Conservation (phyloP, 1,140 invertebrate species). For the Cydia pomonella region DNA sequence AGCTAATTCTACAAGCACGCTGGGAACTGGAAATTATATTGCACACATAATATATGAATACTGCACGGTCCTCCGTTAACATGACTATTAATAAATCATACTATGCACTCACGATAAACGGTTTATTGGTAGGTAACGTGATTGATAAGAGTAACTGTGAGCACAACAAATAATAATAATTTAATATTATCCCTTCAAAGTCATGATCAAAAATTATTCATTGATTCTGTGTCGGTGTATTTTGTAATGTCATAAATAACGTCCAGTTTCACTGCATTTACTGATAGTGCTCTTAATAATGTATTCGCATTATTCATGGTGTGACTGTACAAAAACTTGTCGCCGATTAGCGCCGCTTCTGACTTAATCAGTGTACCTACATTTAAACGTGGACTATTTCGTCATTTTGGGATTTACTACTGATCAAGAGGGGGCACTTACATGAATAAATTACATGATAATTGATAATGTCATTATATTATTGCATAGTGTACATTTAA, state of each 20-base stretch:
- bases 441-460: no score
- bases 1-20: not conserved
- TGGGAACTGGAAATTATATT: not conserved
- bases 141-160: not conserved
- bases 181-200: no score
- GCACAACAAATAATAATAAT: not conserved
- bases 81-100: slow-evolving; percentile 1
- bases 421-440: no score
- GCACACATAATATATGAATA: not conserved
- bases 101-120: not conserved
- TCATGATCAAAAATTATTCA: no score
- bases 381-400: not conserved
- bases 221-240: no score
- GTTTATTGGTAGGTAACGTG: not conserved
- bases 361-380: not conserved
- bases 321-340: not conserved
- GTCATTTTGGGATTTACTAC: not conserved
- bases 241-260: no score
- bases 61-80: not conserved
- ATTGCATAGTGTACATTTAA: not conserved
- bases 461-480: not conserved
- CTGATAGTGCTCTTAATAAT: no score
- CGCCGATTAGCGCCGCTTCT: not conserved
- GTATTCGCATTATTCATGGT: not conserved
- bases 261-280: no score